These are phyloP conservation scores for Vannuccia rotundouncinata DNA, from an alignment of 2,888 invertebrate genomes.

Conservation along the genomic window DNA sequence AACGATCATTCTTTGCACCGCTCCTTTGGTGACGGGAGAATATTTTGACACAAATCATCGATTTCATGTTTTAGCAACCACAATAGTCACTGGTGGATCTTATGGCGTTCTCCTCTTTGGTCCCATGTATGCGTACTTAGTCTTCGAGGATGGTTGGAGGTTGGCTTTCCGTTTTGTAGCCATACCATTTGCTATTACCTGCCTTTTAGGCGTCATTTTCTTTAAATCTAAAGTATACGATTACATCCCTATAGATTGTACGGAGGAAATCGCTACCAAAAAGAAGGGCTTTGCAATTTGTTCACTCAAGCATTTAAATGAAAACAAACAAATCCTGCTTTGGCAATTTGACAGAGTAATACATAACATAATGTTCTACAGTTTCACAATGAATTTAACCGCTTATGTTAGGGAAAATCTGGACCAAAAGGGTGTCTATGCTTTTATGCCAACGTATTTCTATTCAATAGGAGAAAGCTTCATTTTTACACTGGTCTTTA, in stretches of 20 bases:
- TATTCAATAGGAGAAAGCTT: constrained; percentile 38
- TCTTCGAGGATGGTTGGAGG: constrained; percentile 37
- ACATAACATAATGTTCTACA: constrained; percentile 39
- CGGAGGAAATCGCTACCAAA: background rate
- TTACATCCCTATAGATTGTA: background rate
- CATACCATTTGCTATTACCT: constrained; percentile 36
- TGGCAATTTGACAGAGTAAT: constrained; percentile 36
- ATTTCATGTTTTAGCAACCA: constrained; percentile 39
- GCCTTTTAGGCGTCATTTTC: constrained; percentile 6
- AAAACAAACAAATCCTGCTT: constrained; percentile 38
- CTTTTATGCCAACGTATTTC: constrained; percentile 2
- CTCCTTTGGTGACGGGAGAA: constrained; percentile 39
- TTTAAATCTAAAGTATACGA: constrained; percentile 28
- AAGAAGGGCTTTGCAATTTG: constrained; percentile 27
- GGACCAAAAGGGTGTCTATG: background rate
- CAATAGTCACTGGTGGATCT: constrained; percentile 39
- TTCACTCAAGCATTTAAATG: constrained; percentile 31
- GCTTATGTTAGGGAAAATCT: constrained; percentile 29
- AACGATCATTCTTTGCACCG: constrained; percentile 36
- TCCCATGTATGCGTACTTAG: constrained; percentile 34
- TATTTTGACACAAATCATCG: constrained; percentile 39
- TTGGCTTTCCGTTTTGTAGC: constrained; percentile 36
- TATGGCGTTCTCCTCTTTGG: constrained; percentile 39
- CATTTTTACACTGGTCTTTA: constrained; percentile 34
- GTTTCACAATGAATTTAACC: constrained; percentile 38